Base-by-base conservation (phyloP, 2,797 vertebrate genomes). In the Acrossocheilus fasciatus region DNA sequence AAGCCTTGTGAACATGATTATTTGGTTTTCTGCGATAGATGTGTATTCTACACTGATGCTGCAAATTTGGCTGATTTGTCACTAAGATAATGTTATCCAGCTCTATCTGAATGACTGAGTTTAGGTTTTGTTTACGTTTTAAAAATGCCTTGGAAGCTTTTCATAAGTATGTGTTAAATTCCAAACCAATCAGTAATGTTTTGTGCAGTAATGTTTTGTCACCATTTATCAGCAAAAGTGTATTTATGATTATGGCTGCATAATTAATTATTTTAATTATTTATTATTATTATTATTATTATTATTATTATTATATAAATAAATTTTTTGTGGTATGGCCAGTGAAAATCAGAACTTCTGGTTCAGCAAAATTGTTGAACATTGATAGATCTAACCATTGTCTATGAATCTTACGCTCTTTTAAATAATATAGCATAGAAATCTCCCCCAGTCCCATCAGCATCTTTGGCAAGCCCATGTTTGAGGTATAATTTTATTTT, bases 401-500 rank as follows among this genome's bases (percentile, higher is more conserved):
- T 20, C 20, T 76, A 20, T 76, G 30, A 23, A 54, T 57, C 57
- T 57, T 23, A 39, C 4, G 2, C 50, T 39, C 20, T 77, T 54
- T 76, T 77, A 20, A 77, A 57, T 68, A 70, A 20, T 34, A 52
- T 1, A 34, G 73, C 8, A 20, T 52, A 52, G 17, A 43, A 43
- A 62, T 43, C 4, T 59, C 4, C 5, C 39, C 12, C 23, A 62
- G 5, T 4, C 23, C 54, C 34, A 18, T 62, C 54, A 59, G 23
- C 52, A n/a, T 77, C 6, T 39, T 20, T 39, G 50, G 34, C 11
- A 2, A 77, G 52, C 18, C 30, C 20, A 12, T 50, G 54, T 57
- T 77, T 57, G 47, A 57, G 57, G 57, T 30, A 64, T 80, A 8
- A 23, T 50, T 50, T 47, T 50, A 68, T 81, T 68, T 81, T 68